phyloP scores from a whole-genome alignment of 2,113 vertebrate genomes.

The Scomber colias region DNA sequence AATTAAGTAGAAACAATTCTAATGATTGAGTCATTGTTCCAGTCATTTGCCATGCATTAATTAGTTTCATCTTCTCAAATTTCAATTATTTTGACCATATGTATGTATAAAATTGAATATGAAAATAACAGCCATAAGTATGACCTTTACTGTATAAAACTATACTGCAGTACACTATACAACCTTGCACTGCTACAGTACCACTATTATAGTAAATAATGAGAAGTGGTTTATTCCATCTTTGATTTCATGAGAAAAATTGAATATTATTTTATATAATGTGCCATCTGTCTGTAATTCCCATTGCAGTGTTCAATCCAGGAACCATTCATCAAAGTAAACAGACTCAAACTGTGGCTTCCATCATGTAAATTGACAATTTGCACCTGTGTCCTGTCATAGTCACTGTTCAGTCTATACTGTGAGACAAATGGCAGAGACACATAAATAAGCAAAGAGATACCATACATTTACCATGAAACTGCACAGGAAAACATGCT shows the following conservation, averaged over 20 bases:
- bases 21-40: no score
- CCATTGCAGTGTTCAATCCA: neutral
- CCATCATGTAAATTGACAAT: conserved; percentile 61
- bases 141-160: no score
- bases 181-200: neutral
- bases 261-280: conserved; percentile 10
- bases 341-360: conserved; percentile 42
- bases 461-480: neutral
- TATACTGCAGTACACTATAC: no score
- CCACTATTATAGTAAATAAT: neutral
- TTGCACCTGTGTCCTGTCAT: conserved; percentile 53
- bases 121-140: no score
- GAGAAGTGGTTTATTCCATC: neutral
- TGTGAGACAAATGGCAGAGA: conserved; percentile 14
- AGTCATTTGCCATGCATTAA: no score
- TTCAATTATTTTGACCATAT: no score
- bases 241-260: conserved; percentile 3
- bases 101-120: no score
- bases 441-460: conserved; percentile 17
- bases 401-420: conserved; percentile 4
- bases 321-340: conserved; percentile 27
- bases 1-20: no score
- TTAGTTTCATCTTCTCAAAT: no score
- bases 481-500: neutral
- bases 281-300: conserved; percentile 6